phyloP scores from a whole-genome alignment of 1,140 invertebrate genomes.

The Aplysia californica region DNA sequence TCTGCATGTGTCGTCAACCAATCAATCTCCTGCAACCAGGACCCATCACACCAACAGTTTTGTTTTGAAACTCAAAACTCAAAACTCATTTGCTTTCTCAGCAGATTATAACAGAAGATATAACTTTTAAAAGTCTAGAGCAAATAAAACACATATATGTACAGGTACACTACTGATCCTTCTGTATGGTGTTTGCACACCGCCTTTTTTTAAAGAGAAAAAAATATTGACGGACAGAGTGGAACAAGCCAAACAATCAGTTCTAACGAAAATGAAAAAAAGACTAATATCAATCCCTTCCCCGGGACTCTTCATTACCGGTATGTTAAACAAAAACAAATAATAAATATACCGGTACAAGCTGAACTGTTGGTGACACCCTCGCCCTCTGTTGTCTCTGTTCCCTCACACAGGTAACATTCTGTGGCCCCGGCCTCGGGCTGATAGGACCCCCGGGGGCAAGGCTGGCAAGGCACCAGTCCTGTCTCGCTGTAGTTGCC shows the following conservation, averaged over 20 bases:
- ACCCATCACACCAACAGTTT: no score
- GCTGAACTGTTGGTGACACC: constrained; percentile 52
- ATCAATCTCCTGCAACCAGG: no score
- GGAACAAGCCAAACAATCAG: background rate
- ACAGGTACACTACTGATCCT: no score
- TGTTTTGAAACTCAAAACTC: no score
- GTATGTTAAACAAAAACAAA: background rate
- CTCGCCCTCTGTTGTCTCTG: constrained; percentile 41
- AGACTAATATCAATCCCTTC: background rate
- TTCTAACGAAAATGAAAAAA: background rate
- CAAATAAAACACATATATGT: no score
- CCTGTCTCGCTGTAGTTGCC: constrained; percentile 96
- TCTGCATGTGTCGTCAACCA: no score
- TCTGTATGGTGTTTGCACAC: no score
- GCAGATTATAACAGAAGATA: no score
- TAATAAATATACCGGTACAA: constrained; percentile 34
- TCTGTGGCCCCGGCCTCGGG: constrained; percentile 60
- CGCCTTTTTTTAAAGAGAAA: no score
- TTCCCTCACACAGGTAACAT: constrained; percentile 66
- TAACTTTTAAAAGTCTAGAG: no score
- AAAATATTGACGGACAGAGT: no score
- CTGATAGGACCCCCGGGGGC: constrained; percentile 86
- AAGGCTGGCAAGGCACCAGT: constrained; percentile 92
- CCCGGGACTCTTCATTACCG: background rate
- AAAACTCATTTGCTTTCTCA: no score